Evolutionary conservation across 2,888 invertebrate species (phyloP).

Genomic region (Teinopalpus imperialis): DNA sequence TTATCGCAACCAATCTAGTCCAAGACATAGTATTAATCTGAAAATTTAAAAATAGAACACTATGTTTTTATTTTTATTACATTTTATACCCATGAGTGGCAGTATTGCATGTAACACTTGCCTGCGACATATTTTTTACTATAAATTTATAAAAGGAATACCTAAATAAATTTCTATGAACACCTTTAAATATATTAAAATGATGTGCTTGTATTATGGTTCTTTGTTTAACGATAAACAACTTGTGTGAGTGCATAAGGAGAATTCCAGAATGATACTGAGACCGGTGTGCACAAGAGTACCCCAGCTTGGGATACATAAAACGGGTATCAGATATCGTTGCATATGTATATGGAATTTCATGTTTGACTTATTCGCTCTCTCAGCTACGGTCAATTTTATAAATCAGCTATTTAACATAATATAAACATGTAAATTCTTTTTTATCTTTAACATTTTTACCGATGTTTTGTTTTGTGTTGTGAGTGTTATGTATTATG

Average conservation of each 20-base stretch:
- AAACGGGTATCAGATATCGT: slow-evolving; percentile 69
- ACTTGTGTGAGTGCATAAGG: slow-evolving; percentile 36
- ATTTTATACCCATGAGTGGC: too few species aligned
- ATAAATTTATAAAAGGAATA: too few species aligned
- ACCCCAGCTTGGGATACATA: slow-evolving; percentile 47
- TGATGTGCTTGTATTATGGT: too few species aligned
- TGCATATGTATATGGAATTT: slow-evolving; percentile 74
- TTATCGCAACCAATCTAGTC: slow-evolving; percentile 84
- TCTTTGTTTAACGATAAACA: slow-evolving; percentile 9
- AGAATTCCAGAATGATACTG: slow-evolving; percentile 45
- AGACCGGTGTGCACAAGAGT: slow-evolving; percentile 32
- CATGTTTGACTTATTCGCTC: slow-evolving; percentile 51
- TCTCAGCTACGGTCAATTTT: slow-evolving; percentile 25
- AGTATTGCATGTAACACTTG: too few species aligned
- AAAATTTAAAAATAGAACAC: slow-evolving; percentile 6
- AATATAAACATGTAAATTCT: slow-evolving; percentile 1
- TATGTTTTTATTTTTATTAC: too few species aligned
- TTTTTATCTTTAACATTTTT: too few species aligned
- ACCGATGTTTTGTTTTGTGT: too few species aligned
- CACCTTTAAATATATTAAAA: too few species aligned
- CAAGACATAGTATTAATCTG: slow-evolving; percentile 42
- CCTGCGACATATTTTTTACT: too few species aligned
- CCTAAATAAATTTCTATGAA: too few species aligned
- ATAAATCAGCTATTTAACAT: slow-evolving; percentile 2
- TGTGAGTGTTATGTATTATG: too few species aligned